Conservation (phyloP, 2,797 vertebrate species). For the Artibeus lituratus region DNA sequence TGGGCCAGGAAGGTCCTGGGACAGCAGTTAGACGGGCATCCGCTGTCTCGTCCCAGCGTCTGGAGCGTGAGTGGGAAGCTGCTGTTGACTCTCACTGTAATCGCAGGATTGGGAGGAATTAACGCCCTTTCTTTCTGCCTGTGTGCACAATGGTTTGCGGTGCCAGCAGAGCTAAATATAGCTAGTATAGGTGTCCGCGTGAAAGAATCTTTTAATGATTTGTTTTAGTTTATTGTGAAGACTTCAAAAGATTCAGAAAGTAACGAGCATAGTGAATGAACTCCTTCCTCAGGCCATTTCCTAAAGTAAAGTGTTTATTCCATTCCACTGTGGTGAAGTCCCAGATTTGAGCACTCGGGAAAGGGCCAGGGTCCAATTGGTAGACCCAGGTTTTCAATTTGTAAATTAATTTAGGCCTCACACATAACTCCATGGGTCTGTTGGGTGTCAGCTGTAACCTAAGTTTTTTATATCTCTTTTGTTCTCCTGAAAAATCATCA, state of each 20-base stretch:
- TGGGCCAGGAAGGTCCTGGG: neutral
- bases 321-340: fast-evolving
- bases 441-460: neutral
- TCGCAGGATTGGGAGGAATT: neutral
- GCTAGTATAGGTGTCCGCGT: neutral
- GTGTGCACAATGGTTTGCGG: neutral
- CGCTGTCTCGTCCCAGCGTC: neutral
- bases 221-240: neutral
- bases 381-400: neutral
- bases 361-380: neutral
- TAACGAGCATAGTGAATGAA: neutral
- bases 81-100: neutral
- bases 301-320: neutral
- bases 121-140: neutral
- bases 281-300: neutral
- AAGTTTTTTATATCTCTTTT: neutral
- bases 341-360: fast-evolving
- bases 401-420: neutral
- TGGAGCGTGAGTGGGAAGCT: neutral
- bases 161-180: neutral
- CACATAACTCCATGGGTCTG: too few relatives aligned
- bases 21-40: neutral
- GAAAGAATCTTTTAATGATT: neutral
- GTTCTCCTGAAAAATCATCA: neutral
- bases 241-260: neutral